Base-by-base conservation (phyloP, 2,888 invertebrate species). In the Odiellus spinosus region DNA sequence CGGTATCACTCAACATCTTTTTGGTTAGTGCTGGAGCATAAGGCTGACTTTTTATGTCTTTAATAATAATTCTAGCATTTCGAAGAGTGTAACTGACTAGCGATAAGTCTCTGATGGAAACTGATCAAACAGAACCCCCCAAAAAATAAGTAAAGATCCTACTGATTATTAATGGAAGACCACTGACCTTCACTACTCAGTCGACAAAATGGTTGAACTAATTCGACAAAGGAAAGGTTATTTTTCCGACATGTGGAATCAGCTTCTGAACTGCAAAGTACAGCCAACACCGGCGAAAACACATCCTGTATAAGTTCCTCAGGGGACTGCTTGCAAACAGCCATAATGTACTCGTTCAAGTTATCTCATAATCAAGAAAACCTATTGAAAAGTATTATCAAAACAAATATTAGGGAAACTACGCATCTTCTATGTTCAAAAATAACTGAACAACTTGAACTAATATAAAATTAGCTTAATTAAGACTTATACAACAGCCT, bases 271-370 rank as follows among this genome's bases (percentile, higher is more conserved):
- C 86, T 87, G 61, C 81, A 80, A 56, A 90, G 70, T 19, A 86
- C 82, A 42, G 87, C 90, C 54, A 93, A 75, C 65, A 83, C 76
- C 1, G 93, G 91, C 40, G 84, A 84, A 69, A 91, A 93, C 38
- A 85, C 79, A 66, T 79, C 80, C 67, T 82, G 81, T 56, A 91
- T 82, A 64, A 88, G 84, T 67, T 91, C 88, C 47, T 61, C 62
- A 17, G 67, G 63, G 15, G 63, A 63, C 52, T 64, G 63, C 51
- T 64, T 65, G 51, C 66, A 65, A 57, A 67, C 63, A n/a, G 69
- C 67, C 69, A 69, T 69, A 38, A 18, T 12, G 8, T 18, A 14
- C 38, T 4, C 12, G n/a, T 15, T 38, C 18, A 11, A 38, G 17
- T 38, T 38, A 26, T 26, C 26, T 26, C 26, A 26, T 26, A 26